A percentile compares a stretch with the other conserved stretches of the same genome.
Evolutionary conservation across 2,888 invertebrate genomes (phyloP).

Genomic region (Peribatodes rhomboidaria): DNA sequence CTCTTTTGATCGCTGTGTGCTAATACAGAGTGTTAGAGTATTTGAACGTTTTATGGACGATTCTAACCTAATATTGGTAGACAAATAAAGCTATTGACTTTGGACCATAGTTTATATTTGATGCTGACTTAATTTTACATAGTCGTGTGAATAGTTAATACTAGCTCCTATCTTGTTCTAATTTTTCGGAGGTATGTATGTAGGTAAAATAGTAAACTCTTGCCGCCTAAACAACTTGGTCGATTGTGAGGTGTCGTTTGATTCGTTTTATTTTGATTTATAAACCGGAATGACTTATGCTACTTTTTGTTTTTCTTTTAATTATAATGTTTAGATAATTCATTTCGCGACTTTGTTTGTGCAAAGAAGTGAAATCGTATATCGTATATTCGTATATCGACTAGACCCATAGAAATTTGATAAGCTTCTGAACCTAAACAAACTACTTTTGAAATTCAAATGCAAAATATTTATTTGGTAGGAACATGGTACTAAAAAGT

Average conservation of each 20-base stretch:
- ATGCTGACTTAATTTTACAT: slow-evolving; percentile 29
- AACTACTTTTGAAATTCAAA: no score
- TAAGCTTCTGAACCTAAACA: no score
- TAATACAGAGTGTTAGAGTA: slow-evolving; percentile 16
- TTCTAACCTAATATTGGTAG: slow-evolving; percentile 39
- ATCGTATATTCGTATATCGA: no score
- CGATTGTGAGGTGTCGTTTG: no score
- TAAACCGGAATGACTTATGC: no score
- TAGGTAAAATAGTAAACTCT: background rate
- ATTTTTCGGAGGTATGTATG: slow-evolving; percentile 6
- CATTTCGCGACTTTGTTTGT: no score
- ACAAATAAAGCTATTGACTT: slow-evolving; percentile 37
- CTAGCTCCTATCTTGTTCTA: slow-evolving; percentile 2
- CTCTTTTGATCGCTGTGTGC: background rate
- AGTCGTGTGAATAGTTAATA: slow-evolving; percentile 31
- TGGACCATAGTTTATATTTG: slow-evolving; percentile 34
- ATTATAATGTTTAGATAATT: no score
- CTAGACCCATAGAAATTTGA: no score
- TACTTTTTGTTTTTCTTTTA: no score
- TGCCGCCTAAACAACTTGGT: background rate
- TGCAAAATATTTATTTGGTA: no score
- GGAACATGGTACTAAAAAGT: background rate
- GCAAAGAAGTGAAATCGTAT: no score
- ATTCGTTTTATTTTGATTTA: no score
- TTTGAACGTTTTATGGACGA: slow-evolving; percentile 1